phyloP scores from a whole-genome alignment of 2,888 invertebrate species.

The Drosophila histrio region DNA sequence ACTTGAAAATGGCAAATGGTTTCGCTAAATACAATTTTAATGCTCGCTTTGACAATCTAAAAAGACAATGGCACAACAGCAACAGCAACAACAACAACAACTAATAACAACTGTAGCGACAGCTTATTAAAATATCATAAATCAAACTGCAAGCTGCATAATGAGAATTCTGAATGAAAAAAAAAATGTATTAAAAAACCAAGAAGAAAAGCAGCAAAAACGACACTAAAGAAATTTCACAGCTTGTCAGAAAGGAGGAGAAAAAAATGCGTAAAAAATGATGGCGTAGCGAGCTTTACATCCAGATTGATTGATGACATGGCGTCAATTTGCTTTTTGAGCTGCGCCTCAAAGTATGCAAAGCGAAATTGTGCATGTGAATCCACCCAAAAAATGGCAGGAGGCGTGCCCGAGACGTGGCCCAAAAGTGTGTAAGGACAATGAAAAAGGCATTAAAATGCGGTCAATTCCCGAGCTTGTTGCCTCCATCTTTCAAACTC shows the following conservation, averaged over 20 bases:
- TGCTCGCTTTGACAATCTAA: constrained; percentile 31
- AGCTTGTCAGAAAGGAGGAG: constrained; percentile 33
- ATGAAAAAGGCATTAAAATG: constrained; percentile 79
- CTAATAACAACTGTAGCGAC: too few species aligned
- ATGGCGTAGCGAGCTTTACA: constrained; percentile 52
- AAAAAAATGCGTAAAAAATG: constrained; percentile 43
- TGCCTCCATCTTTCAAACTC: background rate
- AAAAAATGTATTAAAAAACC: constrained; percentile 39
- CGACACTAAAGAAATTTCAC: constrained; percentile 40
- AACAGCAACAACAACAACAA: background rate
- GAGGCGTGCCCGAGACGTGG: background rate
- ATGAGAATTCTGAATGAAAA: constrained; percentile 39
- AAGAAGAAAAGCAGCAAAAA: background rate
- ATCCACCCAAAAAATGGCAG: constrained; percentile 24
- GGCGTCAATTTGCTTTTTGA: constrained; percentile 71
- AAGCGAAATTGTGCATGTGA: constrained; percentile 55
- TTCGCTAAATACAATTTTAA: constrained; percentile 9
- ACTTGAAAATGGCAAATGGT: background rate
- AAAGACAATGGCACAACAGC: constrained; percentile 20
- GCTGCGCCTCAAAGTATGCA: constrained; percentile 53
- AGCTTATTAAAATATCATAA: constrained; percentile 78
- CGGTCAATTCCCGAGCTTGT: constrained; percentile 53
- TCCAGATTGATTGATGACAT: constrained; percentile 78
- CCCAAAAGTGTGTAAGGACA: constrained; percentile 57
- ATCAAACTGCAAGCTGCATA: constrained; percentile 64